These are phyloP conservation scores for Blastobasis adustella DNA, from an alignment of 2,888 invertebrate genomes.

Conservation along the genomic window DNA sequence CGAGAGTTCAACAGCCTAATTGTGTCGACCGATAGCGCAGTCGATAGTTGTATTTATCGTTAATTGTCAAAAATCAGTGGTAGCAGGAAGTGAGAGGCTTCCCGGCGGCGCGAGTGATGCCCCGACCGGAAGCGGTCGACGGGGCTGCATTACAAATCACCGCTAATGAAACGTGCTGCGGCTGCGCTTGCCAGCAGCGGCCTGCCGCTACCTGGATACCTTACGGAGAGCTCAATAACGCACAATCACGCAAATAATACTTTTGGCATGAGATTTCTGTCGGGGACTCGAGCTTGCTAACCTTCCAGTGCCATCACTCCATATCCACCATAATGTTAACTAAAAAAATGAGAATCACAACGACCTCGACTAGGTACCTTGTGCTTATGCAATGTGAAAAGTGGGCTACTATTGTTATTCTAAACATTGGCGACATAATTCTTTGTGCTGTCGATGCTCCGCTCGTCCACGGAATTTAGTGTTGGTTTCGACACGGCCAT, in stretches of 20 bases:
- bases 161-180: slow-evolving; percentile 56
- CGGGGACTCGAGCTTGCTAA: too few relatives aligned
- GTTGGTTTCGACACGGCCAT: slow-evolving; percentile 31
- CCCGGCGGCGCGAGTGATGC: slow-evolving; percentile 58
- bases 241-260: too few relatives aligned
- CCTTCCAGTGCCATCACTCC: too few relatives aligned
- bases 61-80: slow-evolving; percentile 59
- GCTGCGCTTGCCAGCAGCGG: slow-evolving; percentile 26
- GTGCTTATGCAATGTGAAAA: too few relatives aligned
- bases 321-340: too few relatives aligned
- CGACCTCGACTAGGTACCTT: too few relatives aligned
- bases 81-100: slow-evolving; percentile 65
- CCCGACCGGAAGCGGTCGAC: slow-evolving; percentile 57
- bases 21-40: slow-evolving; percentile 27
- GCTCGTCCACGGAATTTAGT: slow-evolving; percentile 24
- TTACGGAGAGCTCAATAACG: too few relatives aligned
- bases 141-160: slow-evolving; percentile 66
- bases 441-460: slow-evolving; percentile 22
- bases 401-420: too few relatives aligned
- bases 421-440: slow-evolving; percentile 21
- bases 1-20: slow-evolving; percentile 28
- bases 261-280: too few relatives aligned
- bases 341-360: too few relatives aligned
- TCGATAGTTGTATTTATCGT: slow-evolving; percentile 30
- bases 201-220: slow-evolving; percentile 10